A percentile compares a stretch with the other conserved stretches of the same genome.
Evolutionary conservation across 1,140 invertebrate species (phyloP).

Genomic region (Eurosta solidaginis): DNA sequence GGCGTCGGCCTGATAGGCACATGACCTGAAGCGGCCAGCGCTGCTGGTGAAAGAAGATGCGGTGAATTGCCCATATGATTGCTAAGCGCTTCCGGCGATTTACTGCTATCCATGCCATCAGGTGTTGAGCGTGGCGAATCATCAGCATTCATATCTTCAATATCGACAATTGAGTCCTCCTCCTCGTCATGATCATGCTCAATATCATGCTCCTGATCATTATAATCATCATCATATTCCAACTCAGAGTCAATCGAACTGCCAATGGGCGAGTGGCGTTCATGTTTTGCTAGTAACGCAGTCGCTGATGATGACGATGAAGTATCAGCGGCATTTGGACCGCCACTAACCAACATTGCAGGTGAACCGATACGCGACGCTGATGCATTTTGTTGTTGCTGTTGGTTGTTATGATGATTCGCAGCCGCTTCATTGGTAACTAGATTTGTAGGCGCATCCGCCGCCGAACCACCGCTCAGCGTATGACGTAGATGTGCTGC

Average conservation of each 20-base stretch:
- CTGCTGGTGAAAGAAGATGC: conserved; percentile 54
- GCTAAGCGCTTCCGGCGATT: conserved; percentile 49
- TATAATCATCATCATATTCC: conserved; percentile 66
- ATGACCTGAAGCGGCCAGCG: conserved; percentile 59
- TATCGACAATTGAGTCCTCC: conserved; percentile 71
- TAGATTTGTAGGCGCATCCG: conserved; percentile 8
- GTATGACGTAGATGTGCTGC: conserved; percentile 38
- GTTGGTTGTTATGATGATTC: conserved; percentile 20
- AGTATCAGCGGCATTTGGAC: conserved; percentile 33
- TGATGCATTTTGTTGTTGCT: conserved; percentile 14
- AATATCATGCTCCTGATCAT: conserved; percentile 67
- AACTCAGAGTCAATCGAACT: conserved; percentile 63
- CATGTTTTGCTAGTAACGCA: conserved; percentile 44
- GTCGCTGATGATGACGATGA: conserved; percentile 29
- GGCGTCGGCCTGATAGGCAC: conserved; percentile 69
- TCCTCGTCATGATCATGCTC: conserved; percentile 64
- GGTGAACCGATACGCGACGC: neutral
- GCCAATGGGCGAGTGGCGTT: conserved; percentile 56
- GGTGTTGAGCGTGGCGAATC: conserved; percentile 56
- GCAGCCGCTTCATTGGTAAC: neutral
- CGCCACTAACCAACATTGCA: conserved; percentile 39
- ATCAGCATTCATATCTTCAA: conserved; percentile 69
- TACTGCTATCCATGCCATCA: conserved; percentile 53
- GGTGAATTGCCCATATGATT: conserved; percentile 57
- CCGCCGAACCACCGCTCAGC: conserved; percentile 14